Evolutionary conservation across 2,113 vertebrate species (phyloP).

Genomic region (Sander vitreus): DNA sequence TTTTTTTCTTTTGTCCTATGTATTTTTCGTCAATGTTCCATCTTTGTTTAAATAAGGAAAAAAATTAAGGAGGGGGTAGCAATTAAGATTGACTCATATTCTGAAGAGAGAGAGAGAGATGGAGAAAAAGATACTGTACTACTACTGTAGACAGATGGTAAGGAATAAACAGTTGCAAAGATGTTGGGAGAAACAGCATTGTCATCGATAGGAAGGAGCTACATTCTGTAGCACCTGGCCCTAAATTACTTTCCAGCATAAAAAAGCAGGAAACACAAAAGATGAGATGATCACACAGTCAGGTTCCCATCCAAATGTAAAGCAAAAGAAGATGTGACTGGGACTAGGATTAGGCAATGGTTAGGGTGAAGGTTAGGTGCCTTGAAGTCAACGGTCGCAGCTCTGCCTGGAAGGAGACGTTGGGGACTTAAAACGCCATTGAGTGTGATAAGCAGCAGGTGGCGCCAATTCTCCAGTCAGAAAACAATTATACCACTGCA

Average conservation of each 20-base stretch:
- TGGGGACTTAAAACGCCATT: too few relatives aligned
- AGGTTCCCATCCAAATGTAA: too few relatives aligned
- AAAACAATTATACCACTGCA: too few relatives aligned
- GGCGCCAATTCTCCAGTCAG: too few relatives aligned
- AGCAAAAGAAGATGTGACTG: too few relatives aligned
- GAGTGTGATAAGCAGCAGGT: too few relatives aligned
- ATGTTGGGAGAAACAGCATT: background rate
- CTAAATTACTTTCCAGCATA: slow-evolving; percentile 6
- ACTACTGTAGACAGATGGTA: slow-evolving; percentile 13
- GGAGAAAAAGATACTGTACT: background rate
- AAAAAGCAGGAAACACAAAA: background rate
- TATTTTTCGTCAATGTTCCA: background rate
- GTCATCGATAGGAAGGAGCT: slow-evolving; percentile 18
- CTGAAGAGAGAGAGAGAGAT: background rate
- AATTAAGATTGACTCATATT: slow-evolving; percentile 14
- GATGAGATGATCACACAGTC: background rate
- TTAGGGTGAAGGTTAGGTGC: too few relatives aligned
- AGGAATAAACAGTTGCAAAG: slow-evolving; percentile 22
- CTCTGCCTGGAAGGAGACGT: too few relatives aligned
- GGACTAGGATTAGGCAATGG: too few relatives aligned
- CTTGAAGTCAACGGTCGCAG: too few relatives aligned
- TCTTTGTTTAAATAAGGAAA: slow-evolving; percentile 1
- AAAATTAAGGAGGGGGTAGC: background rate
- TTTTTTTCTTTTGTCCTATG: background rate
- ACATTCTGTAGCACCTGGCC: slow-evolving; percentile 17